phyloP scores from a whole-genome alignment of 2,888 invertebrate genomes.

The Dilophus febrilis region DNA sequence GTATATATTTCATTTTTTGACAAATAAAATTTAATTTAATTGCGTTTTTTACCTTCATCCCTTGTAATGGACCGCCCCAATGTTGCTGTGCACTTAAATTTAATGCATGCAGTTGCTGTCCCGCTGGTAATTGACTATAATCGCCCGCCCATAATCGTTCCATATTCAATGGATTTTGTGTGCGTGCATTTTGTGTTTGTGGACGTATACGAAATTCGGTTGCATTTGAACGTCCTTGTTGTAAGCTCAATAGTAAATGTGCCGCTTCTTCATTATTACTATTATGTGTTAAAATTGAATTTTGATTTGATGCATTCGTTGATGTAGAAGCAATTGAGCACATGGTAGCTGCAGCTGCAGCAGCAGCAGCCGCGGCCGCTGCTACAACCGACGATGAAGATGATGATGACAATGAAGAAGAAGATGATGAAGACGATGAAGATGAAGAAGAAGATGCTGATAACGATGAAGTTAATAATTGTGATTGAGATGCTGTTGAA shows the following conservation, averaged over 20 bases:
- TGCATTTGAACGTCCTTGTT: slow-evolving; percentile 37
- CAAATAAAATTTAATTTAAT: neutral
- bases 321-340: slow-evolving; percentile 31
- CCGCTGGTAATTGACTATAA: slow-evolving; percentile 64
- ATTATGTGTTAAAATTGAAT: slow-evolving; percentile 19
- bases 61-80: slow-evolving; percentile 22
- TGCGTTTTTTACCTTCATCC: slow-evolving; percentile 1
- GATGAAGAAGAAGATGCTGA: too few relatives aligned
- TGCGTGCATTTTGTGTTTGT: slow-evolving; percentile 28
- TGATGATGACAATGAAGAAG: too few relatives aligned
- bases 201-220: slow-evolving; percentile 18
- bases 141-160: slow-evolving; percentile 83
- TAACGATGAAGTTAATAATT: too few relatives aligned
- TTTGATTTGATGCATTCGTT: slow-evolving; percentile 25
- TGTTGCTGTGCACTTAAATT: slow-evolving; percentile 49
- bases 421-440: too few relatives aligned
- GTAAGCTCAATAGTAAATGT: slow-evolving; percentile 56
- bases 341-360: too few relatives aligned
- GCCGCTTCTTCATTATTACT: slow-evolving; percentile 39
- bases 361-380: too few relatives aligned
- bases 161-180: slow-evolving; percentile 65
- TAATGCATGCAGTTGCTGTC: slow-evolving; percentile 61
- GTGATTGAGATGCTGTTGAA: too few relatives aligned
- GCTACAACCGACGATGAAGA: too few relatives aligned
- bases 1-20: neutral